A percentile compares a stretch with the other conserved stretches of the same genome.
Evolutionary conservation across 2,888 invertebrate genomes (phyloP).

Genomic region (Syrphus vitripennis): DNA sequence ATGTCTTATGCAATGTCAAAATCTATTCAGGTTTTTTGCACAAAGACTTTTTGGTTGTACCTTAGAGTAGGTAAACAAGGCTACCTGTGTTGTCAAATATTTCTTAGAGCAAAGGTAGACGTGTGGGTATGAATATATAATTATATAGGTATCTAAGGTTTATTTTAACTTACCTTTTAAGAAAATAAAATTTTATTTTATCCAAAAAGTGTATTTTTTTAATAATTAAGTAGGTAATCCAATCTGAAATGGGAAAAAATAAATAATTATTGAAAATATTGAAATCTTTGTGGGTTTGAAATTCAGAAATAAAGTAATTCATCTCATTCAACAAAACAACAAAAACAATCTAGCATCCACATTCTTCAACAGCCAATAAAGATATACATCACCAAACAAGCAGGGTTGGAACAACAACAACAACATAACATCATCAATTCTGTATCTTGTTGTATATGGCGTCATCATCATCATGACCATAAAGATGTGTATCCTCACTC

Average conservation of each 20-base stretch:
- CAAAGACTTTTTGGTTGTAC: neutral
- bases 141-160: neutral
- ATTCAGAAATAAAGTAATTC: neutral
- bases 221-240: conserved; percentile 53
- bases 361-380: conserved; percentile 24
- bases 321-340: conserved; percentile 21
- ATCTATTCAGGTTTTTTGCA: neutral
- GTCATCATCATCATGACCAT: conserved; percentile 20
- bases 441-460: conserved; percentile 36
- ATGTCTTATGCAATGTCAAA: conserved; percentile 36
- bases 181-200: conserved; percentile 21
- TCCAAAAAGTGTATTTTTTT: conserved; percentile 31
- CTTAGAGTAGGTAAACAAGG: no score
- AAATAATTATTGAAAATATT: neutral
- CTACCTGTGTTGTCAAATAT: no score
- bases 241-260: conserved; percentile 28
- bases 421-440: no score
- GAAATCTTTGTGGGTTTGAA: neutral
- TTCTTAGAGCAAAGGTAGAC: neutral
- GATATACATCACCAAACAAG: conserved; percentile 19
- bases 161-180: conserved; percentile 40
- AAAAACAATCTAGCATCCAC: neutral
- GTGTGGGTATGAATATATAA: no score
- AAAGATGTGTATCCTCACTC: conserved; percentile 35
- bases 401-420: neutral